phyloP scores from a whole-genome alignment of 2,113 vertebrate genomes.

The Colossoma macropomum region DNA sequence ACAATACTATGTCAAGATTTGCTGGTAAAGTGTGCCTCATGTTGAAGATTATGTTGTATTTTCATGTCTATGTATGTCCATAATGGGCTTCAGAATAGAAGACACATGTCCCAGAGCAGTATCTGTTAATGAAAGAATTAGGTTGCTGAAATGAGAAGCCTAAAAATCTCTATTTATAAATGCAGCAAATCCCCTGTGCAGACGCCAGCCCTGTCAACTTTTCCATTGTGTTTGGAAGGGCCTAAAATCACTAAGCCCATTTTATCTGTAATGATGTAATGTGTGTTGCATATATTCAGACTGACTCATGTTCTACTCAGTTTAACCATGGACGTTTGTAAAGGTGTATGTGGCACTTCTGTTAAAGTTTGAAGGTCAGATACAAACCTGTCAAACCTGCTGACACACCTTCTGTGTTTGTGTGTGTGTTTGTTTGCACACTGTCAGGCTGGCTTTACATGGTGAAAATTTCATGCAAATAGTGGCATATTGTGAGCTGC shows the following conservation, averaged over 20 bases:
- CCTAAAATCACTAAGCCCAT: neutral
- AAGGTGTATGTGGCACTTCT: too few relatives aligned
- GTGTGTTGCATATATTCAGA: neutral
- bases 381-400: neutral
- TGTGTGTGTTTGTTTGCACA: neutral
- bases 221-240: conserved; percentile 1
- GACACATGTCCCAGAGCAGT: neutral
- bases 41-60: too few relatives aligned
- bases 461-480: too few relatives aligned
- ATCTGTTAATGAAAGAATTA: neutral
- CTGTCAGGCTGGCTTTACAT: too few relatives aligned
- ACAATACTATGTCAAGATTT: too few relatives aligned
- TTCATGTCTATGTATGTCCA: neutral
- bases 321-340: too few relatives aligned
- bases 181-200: neutral
- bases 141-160: too few relatives aligned
- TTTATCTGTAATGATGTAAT: neutral
- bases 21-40: too few relatives aligned
- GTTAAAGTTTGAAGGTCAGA: neutral
- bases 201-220: neutral
- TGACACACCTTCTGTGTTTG: neutral
- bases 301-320: too few relatives aligned
- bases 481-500: too few relatives aligned
- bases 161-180: conserved; percentile 8
- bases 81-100: neutral